Percentiles rank a stretch among this genome's conserved stretches.
These are phyloP conservation scores for Lepus europaeus DNA, from an alignment of 2,113 vertebrate species.

Conservation along the genomic window DNA sequence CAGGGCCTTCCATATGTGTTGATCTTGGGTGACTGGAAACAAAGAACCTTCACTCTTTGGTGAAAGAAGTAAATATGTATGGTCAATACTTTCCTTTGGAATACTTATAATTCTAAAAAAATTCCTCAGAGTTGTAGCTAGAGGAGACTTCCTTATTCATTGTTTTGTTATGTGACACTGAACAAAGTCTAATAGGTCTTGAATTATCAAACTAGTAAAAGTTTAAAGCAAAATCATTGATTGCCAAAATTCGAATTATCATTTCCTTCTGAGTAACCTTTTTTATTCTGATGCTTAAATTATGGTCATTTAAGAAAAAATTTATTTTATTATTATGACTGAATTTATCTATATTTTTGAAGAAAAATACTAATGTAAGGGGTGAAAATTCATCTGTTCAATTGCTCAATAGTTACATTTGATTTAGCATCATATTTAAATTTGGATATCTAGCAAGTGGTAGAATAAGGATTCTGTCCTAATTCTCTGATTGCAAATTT, in stretches of 20 bases:
- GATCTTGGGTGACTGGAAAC: neutral
- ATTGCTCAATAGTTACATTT: neutral
- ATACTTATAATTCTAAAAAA: constrained; percentile 1
- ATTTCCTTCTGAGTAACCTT: neutral
- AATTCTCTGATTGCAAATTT: neutral
- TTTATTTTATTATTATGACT: neutral
- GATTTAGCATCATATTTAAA: neutral
- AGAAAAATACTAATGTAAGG: neutral
- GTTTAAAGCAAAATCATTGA: neutral
- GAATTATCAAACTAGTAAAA: constrained; percentile 18
- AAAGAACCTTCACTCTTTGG: neutral
- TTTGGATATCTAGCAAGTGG: neutral
- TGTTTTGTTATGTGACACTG: constrained; percentile 29
- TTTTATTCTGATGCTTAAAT: constrained; percentile 8
- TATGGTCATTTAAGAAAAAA: neutral
- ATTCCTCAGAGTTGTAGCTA: neutral
- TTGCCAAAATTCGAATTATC: constrained; percentile 23
- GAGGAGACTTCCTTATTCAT: neutral
- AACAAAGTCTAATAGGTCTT: constrained; percentile 10
- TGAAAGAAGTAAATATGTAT: neutral
- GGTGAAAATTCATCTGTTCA: neutral
- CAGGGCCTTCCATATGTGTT: neutral
- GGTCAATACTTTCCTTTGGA: neutral
- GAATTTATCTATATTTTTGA: neutral
- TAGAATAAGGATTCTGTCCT: neutral